Evolutionary conservation across 2,113 vertebrate genomes (phyloP), one percentile per base, ranked within the genome.

Genomic region (Micronycteris hirsuta): DNA sequence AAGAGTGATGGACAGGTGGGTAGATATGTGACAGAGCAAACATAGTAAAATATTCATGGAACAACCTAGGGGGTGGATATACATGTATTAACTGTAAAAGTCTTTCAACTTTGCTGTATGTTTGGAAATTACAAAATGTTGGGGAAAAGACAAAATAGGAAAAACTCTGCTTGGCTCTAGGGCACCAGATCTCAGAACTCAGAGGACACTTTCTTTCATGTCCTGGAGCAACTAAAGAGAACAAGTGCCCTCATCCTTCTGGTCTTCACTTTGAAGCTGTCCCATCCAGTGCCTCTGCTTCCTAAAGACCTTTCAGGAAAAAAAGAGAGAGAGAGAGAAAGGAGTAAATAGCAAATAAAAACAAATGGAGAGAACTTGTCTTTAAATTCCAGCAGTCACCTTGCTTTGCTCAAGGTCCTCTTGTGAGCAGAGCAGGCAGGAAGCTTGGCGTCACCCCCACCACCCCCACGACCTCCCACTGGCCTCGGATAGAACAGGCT

Each of bases 311-410:
- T 89, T 96, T 83, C 52, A 73, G 65, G 56, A 77, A 73, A 89
- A 63, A 31, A 61, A 63, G n/a, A n/a, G n/a, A n/a, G n/a, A n/a
- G n/a, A 26, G 36, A 95, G 89, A 83, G 20, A 93, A 71, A 90
- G n/a, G 63, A 91, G 80, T 41, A 93, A 95, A 95, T 4, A 93
- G 49, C 24, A 89, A 93, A 89, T 67, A 56, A 73, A 67, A 95
- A 65, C 45, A 89, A 94, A 70, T n/a, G 49, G n/a, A 87, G 16
- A 91, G 33, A 84, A 13, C 33, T 82, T 63, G 52, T 65, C 63
- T 94, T 95, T 41, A 36, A 49, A 96, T 88, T 94, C 33, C 38
- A 61, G 74, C 14, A 12, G 82, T 70, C 74, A 74, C 15, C 13
- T 43, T 95, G 63, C 92, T 84, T 92, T 85, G 38, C 49, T 77